Evolutionary conservation across 2,888 invertebrate species (phyloP).

Genomic region (Esperia sulphurella): DNA sequence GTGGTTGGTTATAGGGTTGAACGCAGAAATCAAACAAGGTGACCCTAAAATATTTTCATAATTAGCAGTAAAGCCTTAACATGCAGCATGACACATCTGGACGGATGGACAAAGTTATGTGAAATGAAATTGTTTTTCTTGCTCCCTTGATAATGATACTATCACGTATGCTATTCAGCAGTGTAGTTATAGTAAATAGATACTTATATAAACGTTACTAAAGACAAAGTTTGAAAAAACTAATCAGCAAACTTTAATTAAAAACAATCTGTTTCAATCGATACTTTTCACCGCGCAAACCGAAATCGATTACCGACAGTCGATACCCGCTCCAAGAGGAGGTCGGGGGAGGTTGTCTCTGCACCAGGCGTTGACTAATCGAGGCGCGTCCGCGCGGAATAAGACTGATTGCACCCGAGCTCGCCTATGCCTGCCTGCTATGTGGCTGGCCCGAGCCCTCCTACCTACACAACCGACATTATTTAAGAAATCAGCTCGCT

Average conservation of each 20-base stretch:
- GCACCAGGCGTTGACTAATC: constrained; percentile 77
- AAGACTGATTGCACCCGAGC: constrained; percentile 74
- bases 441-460: constrained; percentile 57
- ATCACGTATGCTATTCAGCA: too few relatives aligned
- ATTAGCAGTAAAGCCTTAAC: too few relatives aligned
- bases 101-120: too few relatives aligned
- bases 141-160: too few relatives aligned
- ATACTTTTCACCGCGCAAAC: constrained; percentile 52
- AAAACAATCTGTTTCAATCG: constrained; percentile 44
- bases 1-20: too few relatives aligned
- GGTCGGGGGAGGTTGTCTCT: constrained; percentile 71
- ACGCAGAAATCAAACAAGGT: too few relatives aligned
- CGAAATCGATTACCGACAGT: constrained; percentile 70
- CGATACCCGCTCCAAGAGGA: constrained; percentile 61
- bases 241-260: constrained; percentile 26
- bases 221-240: not conserved
- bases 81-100: too few relatives aligned
- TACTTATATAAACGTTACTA: too few relatives aligned
- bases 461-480: constrained; percentile 74
- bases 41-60: too few relatives aligned
- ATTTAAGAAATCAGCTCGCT: constrained; percentile 76
- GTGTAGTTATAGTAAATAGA: too few relatives aligned
- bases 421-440: constrained; percentile 70
- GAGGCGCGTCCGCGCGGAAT: constrained; percentile 77
- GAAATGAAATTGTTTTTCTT: too few relatives aligned